Evolutionary conservation across 2,888 invertebrate species (phyloP).

Genomic region (Agrotis segetum): DNA sequence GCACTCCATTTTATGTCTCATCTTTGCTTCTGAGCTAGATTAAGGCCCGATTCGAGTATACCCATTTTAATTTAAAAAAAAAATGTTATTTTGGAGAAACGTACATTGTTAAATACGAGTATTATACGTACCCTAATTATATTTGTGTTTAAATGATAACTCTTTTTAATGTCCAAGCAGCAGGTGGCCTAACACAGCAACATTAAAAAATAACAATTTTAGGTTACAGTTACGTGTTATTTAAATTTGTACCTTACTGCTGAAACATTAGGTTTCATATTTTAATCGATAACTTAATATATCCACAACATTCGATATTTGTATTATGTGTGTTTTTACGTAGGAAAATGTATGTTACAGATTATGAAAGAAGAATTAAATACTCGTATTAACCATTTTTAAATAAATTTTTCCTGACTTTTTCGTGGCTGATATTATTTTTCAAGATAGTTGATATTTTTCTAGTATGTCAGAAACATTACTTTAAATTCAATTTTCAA

Average conservation of each 20-base stretch:
- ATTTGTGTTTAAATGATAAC: conserved; percentile 26
- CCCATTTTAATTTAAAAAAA: too few relatives aligned
- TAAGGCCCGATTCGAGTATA: too few relatives aligned
- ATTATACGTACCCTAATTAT: conserved; percentile 23
- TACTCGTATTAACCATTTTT: too few relatives aligned
- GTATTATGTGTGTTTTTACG: neutral
- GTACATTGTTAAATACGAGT: neutral
- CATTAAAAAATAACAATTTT: conserved; percentile 24
- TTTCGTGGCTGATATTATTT: too few relatives aligned
- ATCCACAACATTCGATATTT: neutral
- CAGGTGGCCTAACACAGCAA: conserved; percentile 28
- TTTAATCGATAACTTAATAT: neutral
- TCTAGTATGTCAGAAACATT: neutral
- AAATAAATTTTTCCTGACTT: too few relatives aligned
- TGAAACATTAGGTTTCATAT: conserved; percentile 4
- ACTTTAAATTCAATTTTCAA: neutral
- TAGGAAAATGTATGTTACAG: neutral
- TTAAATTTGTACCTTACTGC: neutral
- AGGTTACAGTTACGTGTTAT: neutral
- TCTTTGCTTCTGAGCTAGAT: too few relatives aligned
- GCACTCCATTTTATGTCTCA: too few relatives aligned
- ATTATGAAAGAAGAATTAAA: neutral
- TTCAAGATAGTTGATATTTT: too few relatives aligned
- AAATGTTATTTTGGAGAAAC: neutral
- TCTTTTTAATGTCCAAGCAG: conserved; percentile 40